A percentile compares a stretch with the other conserved stretches of the same genome.
These are phyloP conservation scores for Artibeus jamaicensis DNA, from an alignment of 2,797 vertebrate species.

Conservation along the genomic window DNA sequence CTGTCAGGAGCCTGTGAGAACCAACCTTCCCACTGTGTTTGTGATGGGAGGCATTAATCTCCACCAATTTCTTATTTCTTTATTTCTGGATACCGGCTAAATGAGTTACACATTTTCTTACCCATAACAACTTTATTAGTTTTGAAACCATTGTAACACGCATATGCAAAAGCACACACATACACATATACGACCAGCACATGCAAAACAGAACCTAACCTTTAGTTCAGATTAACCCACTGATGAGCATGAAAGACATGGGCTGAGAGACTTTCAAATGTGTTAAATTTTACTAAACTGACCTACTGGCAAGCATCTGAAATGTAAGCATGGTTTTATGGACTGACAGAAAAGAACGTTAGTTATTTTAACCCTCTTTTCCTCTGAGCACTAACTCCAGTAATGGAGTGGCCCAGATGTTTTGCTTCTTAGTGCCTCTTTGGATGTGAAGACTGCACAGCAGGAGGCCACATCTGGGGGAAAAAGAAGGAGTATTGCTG, in stretches of 20 bases:
- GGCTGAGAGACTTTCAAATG: neutral
- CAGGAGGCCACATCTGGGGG: conserved; percentile 71
- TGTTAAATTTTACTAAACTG: conserved; percentile 7
- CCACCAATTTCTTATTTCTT: conserved; percentile 61
- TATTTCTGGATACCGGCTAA: conserved; percentile 20
- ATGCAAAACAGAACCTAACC: neutral
- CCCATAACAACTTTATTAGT: neutral
- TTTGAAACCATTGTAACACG: neutral
- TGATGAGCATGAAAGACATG: neutral
- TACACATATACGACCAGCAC: neutral
- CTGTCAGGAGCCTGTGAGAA: neutral
- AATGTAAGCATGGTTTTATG: conserved; percentile 38
- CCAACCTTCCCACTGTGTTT: conserved; percentile 36
- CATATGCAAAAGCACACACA: neutral
- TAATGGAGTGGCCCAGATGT: conserved; percentile 66
- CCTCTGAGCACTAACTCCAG: conserved; percentile 22
- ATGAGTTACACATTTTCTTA: neutral
- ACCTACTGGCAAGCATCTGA: conserved; percentile 27
- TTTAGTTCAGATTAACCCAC: neutral
- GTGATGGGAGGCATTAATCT: conserved; percentile 59
- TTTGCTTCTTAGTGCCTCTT: conserved; percentile 54
- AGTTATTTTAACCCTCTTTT: conserved; percentile 55
- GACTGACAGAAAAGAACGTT: conserved; percentile 42
- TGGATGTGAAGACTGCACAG: conserved; percentile 66
- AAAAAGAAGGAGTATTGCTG: neutral